Evolutionary conservation across 2,113 vertebrate genomes (phyloP).

Genomic region (Rhabdomys dilectus): DNA sequence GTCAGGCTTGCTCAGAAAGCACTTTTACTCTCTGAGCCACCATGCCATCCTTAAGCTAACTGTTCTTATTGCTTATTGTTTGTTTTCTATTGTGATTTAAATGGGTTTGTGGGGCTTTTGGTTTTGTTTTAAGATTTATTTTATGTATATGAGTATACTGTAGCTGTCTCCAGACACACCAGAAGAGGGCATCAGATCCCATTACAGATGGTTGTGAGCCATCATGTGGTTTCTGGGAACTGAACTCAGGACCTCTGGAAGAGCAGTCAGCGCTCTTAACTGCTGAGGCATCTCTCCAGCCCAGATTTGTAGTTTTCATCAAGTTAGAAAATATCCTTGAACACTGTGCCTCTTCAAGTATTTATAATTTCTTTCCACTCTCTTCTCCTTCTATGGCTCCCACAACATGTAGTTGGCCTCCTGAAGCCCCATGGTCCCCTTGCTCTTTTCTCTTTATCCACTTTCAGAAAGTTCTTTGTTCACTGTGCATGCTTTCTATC

Average conservation of each 20-base stretch:
- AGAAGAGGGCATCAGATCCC: no score
- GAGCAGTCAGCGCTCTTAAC: no score
- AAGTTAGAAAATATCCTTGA: background rate
- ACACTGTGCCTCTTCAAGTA: background rate
- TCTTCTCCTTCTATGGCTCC: background rate
- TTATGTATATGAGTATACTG: no score
- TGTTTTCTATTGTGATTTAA: constrained; percentile 4
- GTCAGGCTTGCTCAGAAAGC: background rate
- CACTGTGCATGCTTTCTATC: background rate
- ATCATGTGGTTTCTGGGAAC: no score
- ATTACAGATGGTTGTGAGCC: no score
- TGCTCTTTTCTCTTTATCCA: background rate
- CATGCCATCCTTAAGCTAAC: background rate
- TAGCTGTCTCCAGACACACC: no score
- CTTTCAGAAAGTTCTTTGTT: background rate
- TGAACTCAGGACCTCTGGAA: no score
- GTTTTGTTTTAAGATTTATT: no score
- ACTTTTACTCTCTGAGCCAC: background rate
- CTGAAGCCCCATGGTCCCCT: background rate
- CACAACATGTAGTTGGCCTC: background rate
- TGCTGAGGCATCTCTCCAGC: no score
- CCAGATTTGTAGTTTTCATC: background rate
- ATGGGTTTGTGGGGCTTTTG: background rate
- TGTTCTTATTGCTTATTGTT: background rate
- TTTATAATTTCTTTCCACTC: background rate